Percentiles rank a stretch among this genome's conserved stretches.
These are phyloP conservation scores for Melitaea athalia DNA, from an alignment of 2,888 invertebrate species.

Conservation along the genomic window DNA sequence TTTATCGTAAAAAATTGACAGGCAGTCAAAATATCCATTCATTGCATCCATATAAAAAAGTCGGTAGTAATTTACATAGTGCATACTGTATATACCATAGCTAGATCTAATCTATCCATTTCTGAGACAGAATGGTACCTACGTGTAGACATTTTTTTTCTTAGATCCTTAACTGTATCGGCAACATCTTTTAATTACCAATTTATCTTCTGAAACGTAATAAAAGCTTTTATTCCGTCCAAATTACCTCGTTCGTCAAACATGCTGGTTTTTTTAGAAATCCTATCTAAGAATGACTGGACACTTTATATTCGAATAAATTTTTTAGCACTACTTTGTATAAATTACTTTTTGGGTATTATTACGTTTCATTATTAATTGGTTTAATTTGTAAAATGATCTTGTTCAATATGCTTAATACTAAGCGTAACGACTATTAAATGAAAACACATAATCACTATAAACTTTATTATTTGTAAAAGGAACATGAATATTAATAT, in stretches of 20 bases:
- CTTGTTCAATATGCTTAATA: background rate
- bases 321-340: constrained; percentile 12
- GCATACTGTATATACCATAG: too few relatives aligned
- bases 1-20: too few relatives aligned
- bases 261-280: constrained; percentile 29
- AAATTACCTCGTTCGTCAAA: constrained; percentile 14
- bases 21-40: too few relatives aligned
- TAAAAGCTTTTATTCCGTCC: constrained; percentile 22
- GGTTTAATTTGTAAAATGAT: background rate
- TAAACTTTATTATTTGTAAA: too few relatives aligned
- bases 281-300: constrained; percentile 26
- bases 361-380: background rate
- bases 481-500: too few relatives aligned
- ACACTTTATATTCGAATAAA: constrained; percentile 17
- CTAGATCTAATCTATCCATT: too few relatives aligned
- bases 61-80: too few relatives aligned
- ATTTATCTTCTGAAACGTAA: constrained; percentile 27
- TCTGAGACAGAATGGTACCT: background rate
- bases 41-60: too few relatives aligned
- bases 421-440: background rate
- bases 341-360: constrained; percentile 7
- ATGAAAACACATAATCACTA: too few relatives aligned
- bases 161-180: constrained; percentile 27
- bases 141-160: background rate
- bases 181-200: constrained; percentile 22